A percentile compares a stretch with the other conserved stretches of the same genome.
phyloP scores from a whole-genome alignment of 2,113 vertebrate species.

The Anarrhichthys ocellatus region DNA sequence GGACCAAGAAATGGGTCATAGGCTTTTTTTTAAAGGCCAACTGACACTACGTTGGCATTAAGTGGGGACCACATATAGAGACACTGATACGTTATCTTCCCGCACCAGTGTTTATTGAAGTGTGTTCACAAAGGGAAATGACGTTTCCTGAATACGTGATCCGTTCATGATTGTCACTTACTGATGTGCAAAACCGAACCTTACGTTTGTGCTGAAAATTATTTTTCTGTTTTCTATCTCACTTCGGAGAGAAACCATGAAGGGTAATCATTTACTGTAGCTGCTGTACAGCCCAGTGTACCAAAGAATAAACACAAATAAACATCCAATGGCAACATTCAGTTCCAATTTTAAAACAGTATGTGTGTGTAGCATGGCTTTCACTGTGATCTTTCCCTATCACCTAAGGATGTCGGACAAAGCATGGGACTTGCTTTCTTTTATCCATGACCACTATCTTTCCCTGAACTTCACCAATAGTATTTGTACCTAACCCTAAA shows the following conservation, averaged over 20 bases:
- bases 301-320: background rate
- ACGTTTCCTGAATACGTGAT: background rate
- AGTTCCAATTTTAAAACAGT: background rate
- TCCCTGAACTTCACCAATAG: background rate
- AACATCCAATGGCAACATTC: background rate
- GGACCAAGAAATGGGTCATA: conserved; percentile 32
- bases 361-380: background rate
- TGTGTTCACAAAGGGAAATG: background rate
- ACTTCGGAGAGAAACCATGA: background rate
- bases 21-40: conserved; percentile 5
- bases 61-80: background rate
- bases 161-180: background rate
- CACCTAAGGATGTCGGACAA: background rate
- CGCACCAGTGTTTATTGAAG: background rate
- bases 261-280: background rate
- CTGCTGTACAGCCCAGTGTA: background rate
- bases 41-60: background rate
- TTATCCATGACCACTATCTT: background rate
- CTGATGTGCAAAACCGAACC: background rate
- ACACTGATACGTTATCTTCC: background rate
- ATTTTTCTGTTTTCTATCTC: background rate
- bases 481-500: background rate
- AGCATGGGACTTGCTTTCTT: background rate
- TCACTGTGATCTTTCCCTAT: background rate
- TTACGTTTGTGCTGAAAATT: background rate